Evolutionary conservation across 2,888 invertebrate species (phyloP).

Genomic region (Cryptops parisi): DNA sequence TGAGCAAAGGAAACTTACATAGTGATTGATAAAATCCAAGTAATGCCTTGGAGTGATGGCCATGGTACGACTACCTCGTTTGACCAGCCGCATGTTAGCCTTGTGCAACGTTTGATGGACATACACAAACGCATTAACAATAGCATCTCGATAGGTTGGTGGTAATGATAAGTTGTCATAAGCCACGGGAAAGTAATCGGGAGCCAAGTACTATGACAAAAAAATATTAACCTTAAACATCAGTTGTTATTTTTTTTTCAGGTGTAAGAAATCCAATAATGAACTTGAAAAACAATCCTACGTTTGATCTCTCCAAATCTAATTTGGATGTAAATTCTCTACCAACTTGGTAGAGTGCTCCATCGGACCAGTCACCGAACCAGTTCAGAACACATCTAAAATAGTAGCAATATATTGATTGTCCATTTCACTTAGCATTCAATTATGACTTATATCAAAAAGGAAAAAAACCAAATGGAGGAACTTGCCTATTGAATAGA

Average conservation of each 20-base stretch:
- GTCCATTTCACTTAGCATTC: not conserved
- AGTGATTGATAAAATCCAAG: constrained; percentile 93
- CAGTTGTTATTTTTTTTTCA: not conserved
- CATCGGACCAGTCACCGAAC: constrained; percentile 99
- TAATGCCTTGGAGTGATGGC: constrained; percentile 67
- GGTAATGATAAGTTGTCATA: constrained; percentile 46
- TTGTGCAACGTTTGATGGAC: constrained; percentile 95
- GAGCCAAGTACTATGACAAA: constrained; percentile 52
- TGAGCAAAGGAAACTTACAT: constrained; percentile 47
- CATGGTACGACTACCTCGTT: constrained; percentile 88
- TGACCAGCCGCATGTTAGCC: constrained; percentile 77
- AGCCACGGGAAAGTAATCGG: constrained; percentile 79
- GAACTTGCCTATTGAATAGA: constrained; percentile 73
- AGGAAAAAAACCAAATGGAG: not conserved
- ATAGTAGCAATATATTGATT: not conserved
- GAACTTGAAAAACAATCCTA: constrained; percentile 13
- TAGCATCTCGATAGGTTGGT: constrained; percentile 80
- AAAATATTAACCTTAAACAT: not conserved
- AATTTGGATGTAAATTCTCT: constrained; percentile 91
- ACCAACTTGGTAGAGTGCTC: constrained; percentile 85
- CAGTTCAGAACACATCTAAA: constrained; percentile 83
- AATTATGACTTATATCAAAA: not conserved
- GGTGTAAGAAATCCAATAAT: not conserved
- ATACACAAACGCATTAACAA: constrained; percentile 97
- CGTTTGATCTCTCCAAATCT: constrained; percentile 69